Conservation (phyloP, 2,113 vertebrate genomes). For the Dasypus novemcinctus region DNA sequence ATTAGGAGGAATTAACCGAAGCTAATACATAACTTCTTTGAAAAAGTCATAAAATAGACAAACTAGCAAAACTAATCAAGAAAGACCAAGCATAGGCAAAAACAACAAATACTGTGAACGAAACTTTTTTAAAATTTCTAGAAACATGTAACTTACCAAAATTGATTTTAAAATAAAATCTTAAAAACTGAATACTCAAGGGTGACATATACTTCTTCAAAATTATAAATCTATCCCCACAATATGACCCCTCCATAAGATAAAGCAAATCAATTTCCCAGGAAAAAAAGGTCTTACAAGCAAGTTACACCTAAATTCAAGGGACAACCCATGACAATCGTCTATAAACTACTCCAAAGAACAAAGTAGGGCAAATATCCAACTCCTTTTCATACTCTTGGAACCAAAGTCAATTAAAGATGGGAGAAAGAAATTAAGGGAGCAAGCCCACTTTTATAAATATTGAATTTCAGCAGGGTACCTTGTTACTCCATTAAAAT, state of each 20-base stretch:
- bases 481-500: background rate
- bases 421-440: background rate
- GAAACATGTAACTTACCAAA: background rate
- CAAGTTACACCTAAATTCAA: background rate
- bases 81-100: background rate
- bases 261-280: background rate
- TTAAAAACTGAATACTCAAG: background rate
- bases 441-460: background rate
- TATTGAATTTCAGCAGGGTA: background rate
- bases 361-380: fast-evolving
- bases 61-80: background rate
- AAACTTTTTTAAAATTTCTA: background rate
- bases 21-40: background rate
- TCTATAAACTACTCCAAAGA: background rate
- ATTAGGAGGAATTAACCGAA: background rate
- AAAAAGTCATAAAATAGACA: background rate
- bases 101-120: background rate
- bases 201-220: background rate
- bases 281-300: background rate
- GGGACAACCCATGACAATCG: no score
- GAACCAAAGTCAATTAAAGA: background rate
- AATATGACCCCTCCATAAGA: background rate
- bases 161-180: background rate
- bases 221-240: background rate
- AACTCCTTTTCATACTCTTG: background rate